Base-by-base conservation (phyloP, 1,140 invertebrate species). In the Lasaia peninsularis region DNA sequence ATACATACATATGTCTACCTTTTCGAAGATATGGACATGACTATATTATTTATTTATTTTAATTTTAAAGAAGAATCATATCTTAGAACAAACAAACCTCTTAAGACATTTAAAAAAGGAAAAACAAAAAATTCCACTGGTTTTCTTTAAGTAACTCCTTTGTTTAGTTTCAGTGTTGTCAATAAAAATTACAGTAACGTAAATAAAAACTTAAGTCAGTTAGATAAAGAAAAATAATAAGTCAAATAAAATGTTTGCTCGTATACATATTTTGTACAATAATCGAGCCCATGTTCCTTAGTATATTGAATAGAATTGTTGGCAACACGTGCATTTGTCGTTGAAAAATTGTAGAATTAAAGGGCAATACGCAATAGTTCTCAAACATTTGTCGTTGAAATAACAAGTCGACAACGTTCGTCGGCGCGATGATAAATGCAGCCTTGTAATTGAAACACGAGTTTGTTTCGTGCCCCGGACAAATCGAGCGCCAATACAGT, bases 391-490 rank as follows among this genome's bases (percentile, higher is more conserved):
- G 68, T 71, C 71, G 69, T 74, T 60, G 65, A 65, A 66, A 76
- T 70, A 74, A 69, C 73, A 76, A 76, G 73, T 76, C 69, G 65
- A 67, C 71, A 65, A 70, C 73, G 71, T 74, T 76, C 66, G 74
- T 76, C 69, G 66, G 63, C 65, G 54, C 69, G 67, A 74, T 76
- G 74, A 76, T 69, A 71, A 74, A 76, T 76, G 71, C 56, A 57
- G 69, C 63, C 67, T 70, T 73, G 71, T 76, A 73, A 77, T 75
- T 79, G 74, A 76, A 73, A 75, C 68, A 63, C 62, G 70, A 73
- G 63, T 70, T 68, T 64, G 66, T 62, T 65, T 63, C 56, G 69
- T 61, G 67, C 55, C 62, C 62, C 65, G 65, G 59, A 56, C 72
- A 63, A 63, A 63, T 66, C 60, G 58, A 57, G 54, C 60, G 59